Conservation (phyloP, 2,113 vertebrate genomes). For the Prolemur simus region DNA sequence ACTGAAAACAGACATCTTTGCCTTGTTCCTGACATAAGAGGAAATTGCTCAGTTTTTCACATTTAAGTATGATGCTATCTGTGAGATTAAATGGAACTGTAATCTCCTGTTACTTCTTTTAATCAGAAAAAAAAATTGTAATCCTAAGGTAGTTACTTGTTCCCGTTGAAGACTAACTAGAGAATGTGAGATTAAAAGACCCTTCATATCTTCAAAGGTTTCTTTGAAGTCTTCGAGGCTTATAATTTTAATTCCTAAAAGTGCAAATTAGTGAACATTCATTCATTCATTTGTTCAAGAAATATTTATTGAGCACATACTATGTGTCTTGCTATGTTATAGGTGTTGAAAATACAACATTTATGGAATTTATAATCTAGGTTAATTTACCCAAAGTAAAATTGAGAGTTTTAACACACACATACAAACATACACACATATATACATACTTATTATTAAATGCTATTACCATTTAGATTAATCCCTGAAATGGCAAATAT, state of each 20-base stretch:
- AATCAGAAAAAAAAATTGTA: neutral
- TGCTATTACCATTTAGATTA: neutral
- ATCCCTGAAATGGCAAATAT: neutral
- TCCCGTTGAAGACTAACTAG: neutral
- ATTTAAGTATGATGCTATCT: no score
- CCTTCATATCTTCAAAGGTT: neutral
- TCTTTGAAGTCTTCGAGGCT: neutral
- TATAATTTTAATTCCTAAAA: constrained; percentile 3
- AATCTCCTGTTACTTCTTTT: neutral
- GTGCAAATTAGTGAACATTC: neutral
- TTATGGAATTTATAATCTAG: neutral
- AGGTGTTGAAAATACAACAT: neutral
- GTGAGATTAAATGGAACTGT: neutral
- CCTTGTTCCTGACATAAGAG: no score
- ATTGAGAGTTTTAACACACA: neutral
- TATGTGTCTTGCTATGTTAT: neutral
- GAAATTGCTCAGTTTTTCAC: no score
- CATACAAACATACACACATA: neutral
- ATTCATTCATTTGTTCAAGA: neutral
- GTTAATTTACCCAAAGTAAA: neutral
- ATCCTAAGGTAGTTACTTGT: neutral
- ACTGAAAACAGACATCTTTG: no score
- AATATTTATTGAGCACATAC: neutral
- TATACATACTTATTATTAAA: neutral
- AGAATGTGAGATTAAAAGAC: neutral